These are phyloP conservation scores for Hololepta plana DNA, from an alignment of 2,888 invertebrate genomes.

Conservation along the genomic window DNA sequence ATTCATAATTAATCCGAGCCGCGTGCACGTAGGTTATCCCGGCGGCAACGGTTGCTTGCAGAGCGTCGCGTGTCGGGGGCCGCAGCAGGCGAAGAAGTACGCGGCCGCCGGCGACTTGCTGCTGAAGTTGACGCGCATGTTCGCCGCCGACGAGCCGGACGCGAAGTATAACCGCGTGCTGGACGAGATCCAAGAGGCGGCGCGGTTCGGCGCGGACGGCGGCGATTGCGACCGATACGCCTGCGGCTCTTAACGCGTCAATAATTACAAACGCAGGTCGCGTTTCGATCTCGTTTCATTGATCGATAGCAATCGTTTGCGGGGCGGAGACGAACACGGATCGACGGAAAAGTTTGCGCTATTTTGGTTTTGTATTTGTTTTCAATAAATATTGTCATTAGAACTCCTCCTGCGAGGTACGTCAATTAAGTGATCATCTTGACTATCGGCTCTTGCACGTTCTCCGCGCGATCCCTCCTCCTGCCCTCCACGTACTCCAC, in stretches of 20 bases:
- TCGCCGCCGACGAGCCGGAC: constrained; percentile 22
- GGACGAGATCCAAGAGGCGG: constrained; percentile 21
- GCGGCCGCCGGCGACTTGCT: constrained; percentile 60
- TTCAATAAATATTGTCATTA: constrained; percentile 3
- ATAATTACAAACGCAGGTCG: constrained; percentile 2
- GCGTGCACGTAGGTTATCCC: constrained; percentile 41
- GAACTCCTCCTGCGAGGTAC: constrained; percentile 6
- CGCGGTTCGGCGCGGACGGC: constrained; percentile 18
- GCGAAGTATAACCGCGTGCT: constrained; percentile 35
- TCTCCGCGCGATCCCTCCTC: constrained; percentile 13
- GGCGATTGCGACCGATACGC: constrained; percentile 19
- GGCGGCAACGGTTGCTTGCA: constrained; percentile 55
- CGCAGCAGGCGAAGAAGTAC: constrained; percentile 53
- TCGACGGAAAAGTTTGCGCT: too few relatives aligned
- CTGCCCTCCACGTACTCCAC: constrained; percentile 45
- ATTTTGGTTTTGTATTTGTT: constrained; percentile 1
- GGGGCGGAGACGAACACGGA: too few relatives aligned
- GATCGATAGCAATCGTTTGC: not conserved
- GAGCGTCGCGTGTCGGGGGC: constrained; percentile 57
- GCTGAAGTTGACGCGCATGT: constrained; percentile 47
- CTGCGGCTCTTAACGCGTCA: constrained; percentile 12
- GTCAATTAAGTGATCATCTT: constrained; percentile 10
- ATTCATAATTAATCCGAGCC: constrained; percentile 2
- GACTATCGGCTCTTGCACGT: constrained; percentile 10
- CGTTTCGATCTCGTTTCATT: not conserved